Conservation (phyloP, 2,113 vertebrate genomes). For the Glaucidium brasilianum region DNA sequence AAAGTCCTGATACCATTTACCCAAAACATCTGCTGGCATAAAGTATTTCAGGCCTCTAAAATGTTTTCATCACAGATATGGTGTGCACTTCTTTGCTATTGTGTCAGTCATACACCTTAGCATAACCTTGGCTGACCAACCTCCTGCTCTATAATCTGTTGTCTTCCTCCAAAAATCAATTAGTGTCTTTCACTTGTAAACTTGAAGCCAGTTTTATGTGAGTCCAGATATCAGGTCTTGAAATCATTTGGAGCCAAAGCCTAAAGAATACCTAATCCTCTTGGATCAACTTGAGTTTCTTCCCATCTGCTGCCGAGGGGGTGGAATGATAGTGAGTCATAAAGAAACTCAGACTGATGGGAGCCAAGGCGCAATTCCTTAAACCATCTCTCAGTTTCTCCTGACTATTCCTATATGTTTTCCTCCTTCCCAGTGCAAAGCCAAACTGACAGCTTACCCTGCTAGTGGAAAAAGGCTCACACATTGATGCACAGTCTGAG, state of each 20-base stretch:
- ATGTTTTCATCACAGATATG: fast-evolving
- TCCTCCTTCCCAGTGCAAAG: not conserved
- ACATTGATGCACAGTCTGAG: not conserved
- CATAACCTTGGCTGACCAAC: not conserved
- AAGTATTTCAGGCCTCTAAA: not conserved
- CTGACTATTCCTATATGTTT: not conserved
- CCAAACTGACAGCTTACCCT: not conserved
- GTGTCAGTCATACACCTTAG: not conserved
- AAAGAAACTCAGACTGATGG: not conserved
- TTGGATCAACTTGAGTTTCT: not conserved
- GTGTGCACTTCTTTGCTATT: not conserved
- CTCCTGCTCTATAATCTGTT: not conserved
- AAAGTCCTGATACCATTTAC: not conserved
- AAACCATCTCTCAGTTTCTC: not conserved
- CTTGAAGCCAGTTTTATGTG: not conserved
- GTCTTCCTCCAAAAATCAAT: not conserved
- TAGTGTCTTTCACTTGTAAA: not conserved
- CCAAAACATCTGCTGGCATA: not conserved
- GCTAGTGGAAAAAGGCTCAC: not conserved
- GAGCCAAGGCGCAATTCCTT: not conserved
- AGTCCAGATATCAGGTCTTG: not conserved
- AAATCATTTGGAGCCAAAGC: not conserved
- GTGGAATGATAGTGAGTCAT: not conserved
- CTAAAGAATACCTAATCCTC: not conserved
- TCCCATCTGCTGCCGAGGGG: not conserved